Conservation (phyloP, 2,888 invertebrate species). For the Pachycephus smyrnensis region DNA sequence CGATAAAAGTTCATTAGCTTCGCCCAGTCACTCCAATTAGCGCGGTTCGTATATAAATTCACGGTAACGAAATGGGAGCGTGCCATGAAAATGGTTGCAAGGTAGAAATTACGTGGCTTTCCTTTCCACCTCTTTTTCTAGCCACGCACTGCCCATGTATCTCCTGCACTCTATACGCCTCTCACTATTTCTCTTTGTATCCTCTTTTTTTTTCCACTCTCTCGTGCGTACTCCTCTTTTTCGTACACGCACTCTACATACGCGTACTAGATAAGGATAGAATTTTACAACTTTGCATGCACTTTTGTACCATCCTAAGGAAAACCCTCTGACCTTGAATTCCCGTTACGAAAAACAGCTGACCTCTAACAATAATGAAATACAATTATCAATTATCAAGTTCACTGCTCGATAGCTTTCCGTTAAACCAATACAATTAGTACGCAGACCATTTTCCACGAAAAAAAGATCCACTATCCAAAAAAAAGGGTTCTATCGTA, state of each 20-base stretch:
- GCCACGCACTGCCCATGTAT: neutral
- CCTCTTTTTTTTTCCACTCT: neutral
- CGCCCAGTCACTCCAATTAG: neutral
- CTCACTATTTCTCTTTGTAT: neutral
- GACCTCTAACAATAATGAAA: neutral
- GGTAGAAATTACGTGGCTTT: neutral
- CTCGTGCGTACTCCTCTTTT: neutral
- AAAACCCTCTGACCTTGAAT: neutral
- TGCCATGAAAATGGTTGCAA: neutral
- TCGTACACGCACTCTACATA: too few species aligned
- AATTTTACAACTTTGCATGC: neutral
- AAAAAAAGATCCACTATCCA: neutral
- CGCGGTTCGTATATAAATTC: neutral
- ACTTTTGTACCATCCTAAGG: neutral
- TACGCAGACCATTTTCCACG: neutral
- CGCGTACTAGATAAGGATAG: neutral
- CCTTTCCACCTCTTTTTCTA: neutral
- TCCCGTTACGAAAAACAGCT: neutral
- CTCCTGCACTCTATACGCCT: neutral
- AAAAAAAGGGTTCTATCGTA: neutral
- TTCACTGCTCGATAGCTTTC: slow-evolving; percentile 40
- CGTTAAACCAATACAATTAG: slow-evolving; percentile 9
- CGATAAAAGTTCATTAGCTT: neutral
- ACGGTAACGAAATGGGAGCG: neutral
- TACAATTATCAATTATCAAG: slow-evolving; percentile 42